Base-by-base conservation (phyloP, 2,113 vertebrate genomes). In the Reinhardtius hippoglossoides region DNA sequence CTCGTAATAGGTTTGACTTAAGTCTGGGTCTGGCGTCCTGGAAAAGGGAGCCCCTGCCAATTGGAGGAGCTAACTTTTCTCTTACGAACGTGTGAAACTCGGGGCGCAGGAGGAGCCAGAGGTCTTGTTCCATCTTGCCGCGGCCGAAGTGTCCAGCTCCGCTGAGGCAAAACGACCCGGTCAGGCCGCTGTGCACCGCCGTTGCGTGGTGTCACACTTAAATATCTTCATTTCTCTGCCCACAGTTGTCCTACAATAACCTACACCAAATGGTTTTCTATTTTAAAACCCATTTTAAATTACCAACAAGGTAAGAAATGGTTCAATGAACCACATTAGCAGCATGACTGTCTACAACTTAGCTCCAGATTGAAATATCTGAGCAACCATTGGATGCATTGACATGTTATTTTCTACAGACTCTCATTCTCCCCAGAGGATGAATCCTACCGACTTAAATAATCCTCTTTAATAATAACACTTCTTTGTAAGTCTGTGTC, bases 1-100 rank as follows among this genome's bases (percentile, higher is more conserved):
- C 60, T 44, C 76, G 76, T 90, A 92, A 91, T 90, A 77, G 74
- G 48, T 88, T 87, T 84, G 82, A 88, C 84, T 89, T 61, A 70
- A 82, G 60, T 67, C 52, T 69, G 69, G 59, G 57, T 82, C 58
- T 20, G 18, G 46, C n/a, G 2, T 71, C 40, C 63, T 88, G 26
- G 27, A 0, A 20, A 48, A 67, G 75, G 69, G 56, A 57, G 46
- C 56, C 77, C 54, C 57, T 37, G 80, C 67, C 82, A 69, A 68
- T 52, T 80, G 76, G 55, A 71, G 57, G 57, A 8, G 61, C 67
- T 76, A 21, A 85, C 78, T 58, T 82, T 50, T 64, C 35, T 59
- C 42, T 70, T 16, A 27, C 72, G 42, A 50, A 61, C 61, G 75
- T 58, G 27, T 73, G 48, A 71, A 77, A 69, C 62, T 63, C 8